phyloP scores from a whole-genome alignment of 2,888 invertebrate genomes.

The Spicauda simplicius region DNA sequence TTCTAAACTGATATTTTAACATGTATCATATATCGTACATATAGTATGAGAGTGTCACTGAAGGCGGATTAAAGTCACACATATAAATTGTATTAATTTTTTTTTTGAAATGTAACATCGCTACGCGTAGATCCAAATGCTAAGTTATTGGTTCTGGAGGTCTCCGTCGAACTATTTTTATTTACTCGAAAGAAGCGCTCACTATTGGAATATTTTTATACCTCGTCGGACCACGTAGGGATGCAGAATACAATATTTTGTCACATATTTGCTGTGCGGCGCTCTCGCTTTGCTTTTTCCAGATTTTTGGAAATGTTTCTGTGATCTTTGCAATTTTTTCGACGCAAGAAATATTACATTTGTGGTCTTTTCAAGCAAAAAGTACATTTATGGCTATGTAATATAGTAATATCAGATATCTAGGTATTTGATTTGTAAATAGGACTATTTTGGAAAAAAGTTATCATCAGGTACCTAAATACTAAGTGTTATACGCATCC shows the following conservation, averaged over 20 bases:
- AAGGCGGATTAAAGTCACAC: neutral
- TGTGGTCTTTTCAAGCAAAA: too few species aligned
- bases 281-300: neutral
- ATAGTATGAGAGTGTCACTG: neutral
- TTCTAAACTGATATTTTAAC: too few species aligned
- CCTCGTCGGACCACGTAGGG: conserved; percentile 59
- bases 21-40: too few species aligned
- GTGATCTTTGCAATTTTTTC: too few species aligned
- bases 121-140: neutral
- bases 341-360: too few species aligned
- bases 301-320: neutral
- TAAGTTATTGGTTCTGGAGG: neutral
- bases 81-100: neutral
- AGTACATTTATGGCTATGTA: too few species aligned
- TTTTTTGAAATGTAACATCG: neutral
- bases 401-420: too few species aligned
- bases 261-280: neutral
- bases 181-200: neutral
- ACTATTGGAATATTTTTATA: conserved; percentile 28
- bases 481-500: too few species aligned
- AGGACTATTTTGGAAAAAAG: too few species aligned
- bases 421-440: too few species aligned
- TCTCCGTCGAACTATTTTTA: neutral
- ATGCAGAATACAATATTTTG: conserved; percentile 49
- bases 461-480: too few species aligned